A percentile compares a stretch with the other conserved stretches of the same genome.
phyloP scores from a whole-genome alignment of 2,888 invertebrate species.

The Sacculina carcini region DNA sequence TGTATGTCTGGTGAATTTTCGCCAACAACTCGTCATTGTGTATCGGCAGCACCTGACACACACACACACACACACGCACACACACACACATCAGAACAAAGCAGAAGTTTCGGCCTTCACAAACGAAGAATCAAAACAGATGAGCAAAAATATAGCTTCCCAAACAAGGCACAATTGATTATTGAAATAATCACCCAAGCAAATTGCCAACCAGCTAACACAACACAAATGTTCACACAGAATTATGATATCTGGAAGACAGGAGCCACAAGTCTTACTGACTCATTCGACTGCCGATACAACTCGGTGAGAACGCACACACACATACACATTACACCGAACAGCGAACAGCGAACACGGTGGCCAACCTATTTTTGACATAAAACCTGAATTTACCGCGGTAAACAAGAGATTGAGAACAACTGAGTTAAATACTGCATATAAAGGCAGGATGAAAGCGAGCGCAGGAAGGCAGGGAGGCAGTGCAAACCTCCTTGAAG shows the following conservation, averaged over 20 bases:
- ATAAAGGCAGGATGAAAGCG: too few relatives aligned
- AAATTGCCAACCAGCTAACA: not conserved
- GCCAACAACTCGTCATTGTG: conserved; percentile 76
- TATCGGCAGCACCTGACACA: conserved; percentile 49
- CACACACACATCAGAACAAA: too few relatives aligned
- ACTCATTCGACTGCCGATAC: too few relatives aligned
- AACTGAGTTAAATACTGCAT: not conserved
- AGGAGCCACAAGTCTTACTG: too few relatives aligned
- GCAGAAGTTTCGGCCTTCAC: not conserved
- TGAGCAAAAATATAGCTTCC: too few relatives aligned
- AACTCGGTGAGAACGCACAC: too few relatives aligned
- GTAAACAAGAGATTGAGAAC: not conserved
- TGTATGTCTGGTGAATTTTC: conserved; percentile 98
- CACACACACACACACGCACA: not conserved
- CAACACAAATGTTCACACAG: not conserved
- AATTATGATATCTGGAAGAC: too few relatives aligned
- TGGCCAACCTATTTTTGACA: not conserved
- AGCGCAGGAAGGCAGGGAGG: too few relatives aligned
- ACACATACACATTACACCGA: too few relatives aligned
- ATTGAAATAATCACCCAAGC: too few relatives aligned
- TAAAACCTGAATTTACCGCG: not conserved
- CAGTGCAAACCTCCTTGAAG: conserved; percentile 75
- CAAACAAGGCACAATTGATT: too few relatives aligned
- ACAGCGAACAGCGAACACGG: not conserved
- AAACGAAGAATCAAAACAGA: not conserved